Base-by-base conservation (phyloP, 1,140 invertebrate genomes). In the Eurosta solidaginis region DNA sequence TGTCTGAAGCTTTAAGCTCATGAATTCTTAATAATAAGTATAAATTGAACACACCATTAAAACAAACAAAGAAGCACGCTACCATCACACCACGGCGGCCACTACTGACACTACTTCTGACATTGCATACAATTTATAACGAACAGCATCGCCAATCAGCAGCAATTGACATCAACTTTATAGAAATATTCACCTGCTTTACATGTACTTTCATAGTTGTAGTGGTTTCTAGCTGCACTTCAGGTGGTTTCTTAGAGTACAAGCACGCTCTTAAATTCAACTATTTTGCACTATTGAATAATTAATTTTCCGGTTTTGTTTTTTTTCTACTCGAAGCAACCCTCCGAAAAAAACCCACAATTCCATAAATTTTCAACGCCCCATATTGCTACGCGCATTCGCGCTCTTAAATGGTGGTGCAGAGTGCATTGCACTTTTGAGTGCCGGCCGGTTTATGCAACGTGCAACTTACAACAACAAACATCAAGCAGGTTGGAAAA, bases 391-490 rank as follows among this genome's bases (percentile, higher is more conserved):
- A 14, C 33, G 59, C 33, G 17, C 36, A 20, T 10, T 12, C 36
- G n/a, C 33, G 20, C 36, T 29, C 59, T 68, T 9, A 10, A 2
- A 40, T 17, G 27, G 4, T 49, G 4, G 4, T 49, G n/a, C n/a
- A 17, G 33, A 68, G 59, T 68, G 59, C 59, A 68, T 40, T 68
- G 59, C 59, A 68, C 59, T 68, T 68, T 68, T 68, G 40, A 68
- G 59, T 68, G 59, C 59, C 59, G 59, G 59, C 59, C 59, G 59
- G 59, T 68, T 68, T 68, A 33, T 68, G 59, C 33, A 68, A n/a
- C 59, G 33, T 40, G 59, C 59, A 68, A n/a, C n/a, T n/a, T n/a
- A n/a, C n/a, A n/a, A n/a, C n/a, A n/a, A n/a, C n/a, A n/a, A n/a
- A n/a, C n/a, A n/a, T n/a, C n/a, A n/a, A n/a, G 59, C 59, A 68